A percentile compares a stretch with the other conserved stretches of the same genome.
phyloP scores from a whole-genome alignment of 1,140 invertebrate species.

The Megathymus violae region DNA sequence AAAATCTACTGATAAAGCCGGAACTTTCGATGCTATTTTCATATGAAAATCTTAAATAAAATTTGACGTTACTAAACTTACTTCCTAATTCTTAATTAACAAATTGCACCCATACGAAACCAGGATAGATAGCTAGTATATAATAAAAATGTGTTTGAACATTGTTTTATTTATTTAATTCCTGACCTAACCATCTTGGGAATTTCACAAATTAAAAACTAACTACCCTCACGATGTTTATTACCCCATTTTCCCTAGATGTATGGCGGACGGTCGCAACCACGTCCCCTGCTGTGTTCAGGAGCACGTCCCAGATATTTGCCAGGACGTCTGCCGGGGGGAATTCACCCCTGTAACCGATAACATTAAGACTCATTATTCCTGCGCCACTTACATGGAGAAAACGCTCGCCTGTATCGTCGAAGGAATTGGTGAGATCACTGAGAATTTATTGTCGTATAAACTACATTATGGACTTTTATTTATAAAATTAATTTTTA shows the following conservation, averaged over 20 bases:
- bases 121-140: no score
- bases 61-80: no score
- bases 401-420: slow-evolving; percentile 91
- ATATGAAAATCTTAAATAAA: no score
- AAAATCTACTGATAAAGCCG: no score
- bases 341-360: slow-evolving; percentile 93
- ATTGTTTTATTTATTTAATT: no score
- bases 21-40: no score
- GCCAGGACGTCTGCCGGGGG: slow-evolving; percentile 93
- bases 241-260: slow-evolving; percentile 56
- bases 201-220: slow-evolving; percentile 6
- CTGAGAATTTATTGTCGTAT: background rate
- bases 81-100: no score
- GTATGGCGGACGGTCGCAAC: slow-evolving; percentile 91
- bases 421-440: slow-evolving; percentile 89
- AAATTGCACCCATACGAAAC: no score
- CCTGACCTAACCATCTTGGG: background rate
- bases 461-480: background rate
- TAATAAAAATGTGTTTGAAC: no score
- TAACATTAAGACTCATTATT: slow-evolving; percentile 92
- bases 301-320: slow-evolving; percentile 91
- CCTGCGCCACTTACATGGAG: slow-evolving; percentile 92
- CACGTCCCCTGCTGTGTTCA: slow-evolving; percentile 93
- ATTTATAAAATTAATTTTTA: background rate
- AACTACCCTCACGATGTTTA: slow-evolving; percentile 10